Evolutionary conservation across 2,888 invertebrate genomes (phyloP).

Genomic region (Xanthostigma xanthostigma): DNA sequence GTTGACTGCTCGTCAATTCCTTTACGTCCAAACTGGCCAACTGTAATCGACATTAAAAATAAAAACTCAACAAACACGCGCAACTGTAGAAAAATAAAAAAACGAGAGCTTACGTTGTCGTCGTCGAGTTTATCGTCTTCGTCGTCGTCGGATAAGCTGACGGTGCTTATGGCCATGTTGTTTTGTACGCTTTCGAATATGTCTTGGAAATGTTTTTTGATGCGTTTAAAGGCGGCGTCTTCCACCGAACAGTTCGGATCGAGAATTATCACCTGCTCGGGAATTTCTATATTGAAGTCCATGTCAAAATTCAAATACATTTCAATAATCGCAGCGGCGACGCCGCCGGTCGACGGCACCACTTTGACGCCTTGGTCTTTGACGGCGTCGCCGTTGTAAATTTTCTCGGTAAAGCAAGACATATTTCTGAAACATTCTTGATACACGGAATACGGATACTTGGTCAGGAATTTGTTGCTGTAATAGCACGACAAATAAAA

Average conservation of each 20-base stretch:
- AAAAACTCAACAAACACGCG: no score
- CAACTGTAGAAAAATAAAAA: no score
- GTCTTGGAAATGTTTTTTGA: conserved; percentile 26
- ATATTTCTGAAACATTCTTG: conserved; percentile 22
- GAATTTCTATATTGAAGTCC: conserved; percentile 32
- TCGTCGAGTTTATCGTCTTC: conserved; percentile 7
- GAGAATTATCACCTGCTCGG: conserved; percentile 37
- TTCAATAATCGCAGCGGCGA: conserved; percentile 33
- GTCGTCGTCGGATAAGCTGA: conserved; percentile 4
- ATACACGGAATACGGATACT: conserved; percentile 32
- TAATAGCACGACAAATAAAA: conserved; percentile 31
- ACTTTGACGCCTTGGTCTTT: conserved; percentile 23
- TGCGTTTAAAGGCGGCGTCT: conserved; percentile 30
- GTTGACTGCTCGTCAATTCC: no score
- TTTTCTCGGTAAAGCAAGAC: conserved; percentile 10
- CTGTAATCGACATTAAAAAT: no score
- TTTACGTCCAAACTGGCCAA: no score
- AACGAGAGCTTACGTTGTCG: not conserved
- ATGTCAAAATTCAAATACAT: conserved; percentile 21
- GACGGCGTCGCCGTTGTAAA: conserved; percentile 4
- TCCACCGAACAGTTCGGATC: conserved; percentile 32
- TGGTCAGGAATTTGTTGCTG: conserved; percentile 30
- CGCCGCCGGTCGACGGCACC: conserved; percentile 31
- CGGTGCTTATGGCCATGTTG: not conserved
- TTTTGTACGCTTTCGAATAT: conserved; percentile 15